These are phyloP conservation scores for Epicauta chinensis DNA, from an alignment of 1,140 invertebrate genomes.

Conservation along the genomic window DNA sequence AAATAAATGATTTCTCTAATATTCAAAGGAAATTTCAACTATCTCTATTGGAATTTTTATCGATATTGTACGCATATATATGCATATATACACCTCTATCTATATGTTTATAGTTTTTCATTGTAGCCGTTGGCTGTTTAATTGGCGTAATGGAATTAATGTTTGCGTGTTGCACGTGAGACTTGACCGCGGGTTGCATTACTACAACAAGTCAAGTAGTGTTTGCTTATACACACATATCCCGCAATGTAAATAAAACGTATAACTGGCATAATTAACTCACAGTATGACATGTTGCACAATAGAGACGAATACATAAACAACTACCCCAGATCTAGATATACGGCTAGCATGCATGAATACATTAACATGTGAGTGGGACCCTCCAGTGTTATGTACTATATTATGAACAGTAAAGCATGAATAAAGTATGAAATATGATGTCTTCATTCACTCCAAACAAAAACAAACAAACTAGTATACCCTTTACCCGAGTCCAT, in stretches of 20 bases:
- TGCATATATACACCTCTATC: no score
- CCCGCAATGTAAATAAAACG: slow-evolving; percentile 10
- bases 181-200: neutral
- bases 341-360: neutral
- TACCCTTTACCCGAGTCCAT: no score
- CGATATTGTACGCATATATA: no score
- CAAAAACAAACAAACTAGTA: no score
- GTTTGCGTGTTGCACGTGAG: slow-evolving; percentile 3
- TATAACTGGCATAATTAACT: slow-evolving; percentile 14
- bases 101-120: no score
- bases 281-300: slow-evolving; percentile 11
- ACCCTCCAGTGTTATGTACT: neutral
- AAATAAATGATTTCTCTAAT: neutral
- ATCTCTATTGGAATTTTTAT: neutral
- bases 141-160: slow-evolving; percentile 1
- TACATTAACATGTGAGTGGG: neutral
- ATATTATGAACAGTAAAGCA: neutral
- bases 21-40: neutral
- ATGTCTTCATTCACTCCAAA: neutral
- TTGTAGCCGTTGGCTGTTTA: neutral
- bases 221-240: slow-evolving; percentile 2
- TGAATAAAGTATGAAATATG: neutral
- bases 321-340: slow-evolving; percentile 20
- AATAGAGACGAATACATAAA: slow-evolving; percentile 12
- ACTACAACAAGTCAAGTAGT: neutral